phyloP scores from a whole-genome alignment of 2,888 invertebrate genomes.

The Copidosoma aretas region DNA sequence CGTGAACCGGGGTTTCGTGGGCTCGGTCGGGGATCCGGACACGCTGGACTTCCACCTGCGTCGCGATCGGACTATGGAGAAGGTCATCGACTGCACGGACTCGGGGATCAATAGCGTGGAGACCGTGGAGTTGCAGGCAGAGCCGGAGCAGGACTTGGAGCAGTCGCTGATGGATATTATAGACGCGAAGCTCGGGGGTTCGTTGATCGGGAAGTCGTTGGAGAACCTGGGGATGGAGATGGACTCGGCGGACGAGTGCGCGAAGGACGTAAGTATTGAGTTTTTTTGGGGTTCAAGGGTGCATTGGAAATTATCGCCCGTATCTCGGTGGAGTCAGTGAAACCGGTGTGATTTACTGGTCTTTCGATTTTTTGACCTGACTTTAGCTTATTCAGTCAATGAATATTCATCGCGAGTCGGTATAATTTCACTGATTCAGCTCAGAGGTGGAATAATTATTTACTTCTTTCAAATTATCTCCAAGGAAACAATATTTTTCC shows the following conservation, averaged over 20 bases:
- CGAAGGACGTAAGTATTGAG: neutral
- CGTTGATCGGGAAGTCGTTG: constrained; percentile 45
- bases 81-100: constrained; percentile 55
- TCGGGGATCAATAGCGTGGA: constrained; percentile 61
- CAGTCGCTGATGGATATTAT: constrained; percentile 59
- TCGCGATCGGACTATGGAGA: constrained; percentile 44
- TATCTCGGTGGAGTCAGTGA: too few relatives aligned
- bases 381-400: too few relatives aligned
- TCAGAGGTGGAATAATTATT: too few relatives aligned
- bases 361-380: too few relatives aligned
- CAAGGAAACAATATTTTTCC: too few relatives aligned
- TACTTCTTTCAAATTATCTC: too few relatives aligned
- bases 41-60: constrained; percentile 52
- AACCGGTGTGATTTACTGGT: too few relatives aligned
- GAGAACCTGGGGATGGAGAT: constrained; percentile 46
- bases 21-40: constrained; percentile 54
- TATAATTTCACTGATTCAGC: too few relatives aligned
- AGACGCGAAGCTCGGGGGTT: constrained; percentile 58
- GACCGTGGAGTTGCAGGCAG: constrained; percentile 57
- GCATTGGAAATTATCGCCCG: too few relatives aligned
- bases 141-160: constrained; percentile 40
- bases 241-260: constrained; percentile 12
- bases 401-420: too few relatives aligned
- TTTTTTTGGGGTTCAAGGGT: too few relatives aligned
- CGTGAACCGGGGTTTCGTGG: constrained; percentile 55